Conservation (phyloP, 1,140 invertebrate genomes). For the Araneus ventricosus region DNA sequence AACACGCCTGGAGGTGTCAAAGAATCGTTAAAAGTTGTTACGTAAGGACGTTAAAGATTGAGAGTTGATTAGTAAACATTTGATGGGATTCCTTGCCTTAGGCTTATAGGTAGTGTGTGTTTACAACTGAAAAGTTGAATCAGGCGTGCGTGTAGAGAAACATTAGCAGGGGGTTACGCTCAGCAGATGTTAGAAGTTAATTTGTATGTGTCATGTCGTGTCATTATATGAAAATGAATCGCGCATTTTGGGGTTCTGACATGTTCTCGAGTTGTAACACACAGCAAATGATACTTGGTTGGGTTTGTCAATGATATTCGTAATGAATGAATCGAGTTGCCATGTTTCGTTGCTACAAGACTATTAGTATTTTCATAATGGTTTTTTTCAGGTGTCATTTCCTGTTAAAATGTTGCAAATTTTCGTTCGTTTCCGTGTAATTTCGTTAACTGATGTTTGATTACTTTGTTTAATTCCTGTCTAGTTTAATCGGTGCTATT, state of each 20-base stretch:
- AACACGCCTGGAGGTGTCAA: constrained; percentile 8
- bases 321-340: constrained; percentile 11
- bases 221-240: constrained; percentile 65
- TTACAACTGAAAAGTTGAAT: not conserved
- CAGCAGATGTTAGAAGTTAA: constrained; percentile 43
- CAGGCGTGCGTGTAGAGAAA: constrained; percentile 24
- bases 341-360: not conserved
- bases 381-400: not conserved
- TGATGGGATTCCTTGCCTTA: not conserved
- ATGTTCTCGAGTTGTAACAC: constrained; percentile 62
- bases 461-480: too few species aligned
- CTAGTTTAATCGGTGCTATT: too few species aligned
- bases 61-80: not conserved
- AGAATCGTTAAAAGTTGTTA: not conserved
- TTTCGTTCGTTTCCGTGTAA: too few species aligned
- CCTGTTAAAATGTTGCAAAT: too few species aligned
- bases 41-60: not conserved
- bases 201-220: constrained; percentile 49
- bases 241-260: not conserved
- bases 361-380: constrained; percentile 40
- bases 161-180: constrained; percentile 31
- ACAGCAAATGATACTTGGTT: constrained; percentile 37
- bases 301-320: constrained; percentile 29
- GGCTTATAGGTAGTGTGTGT: not conserved
- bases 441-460: too few species aligned